A percentile compares a stretch with the other conserved stretches of the same genome.
Evolutionary conservation across 2,888 invertebrate species (phyloP).

Genomic region (Microplitis deprimator): DNA sequence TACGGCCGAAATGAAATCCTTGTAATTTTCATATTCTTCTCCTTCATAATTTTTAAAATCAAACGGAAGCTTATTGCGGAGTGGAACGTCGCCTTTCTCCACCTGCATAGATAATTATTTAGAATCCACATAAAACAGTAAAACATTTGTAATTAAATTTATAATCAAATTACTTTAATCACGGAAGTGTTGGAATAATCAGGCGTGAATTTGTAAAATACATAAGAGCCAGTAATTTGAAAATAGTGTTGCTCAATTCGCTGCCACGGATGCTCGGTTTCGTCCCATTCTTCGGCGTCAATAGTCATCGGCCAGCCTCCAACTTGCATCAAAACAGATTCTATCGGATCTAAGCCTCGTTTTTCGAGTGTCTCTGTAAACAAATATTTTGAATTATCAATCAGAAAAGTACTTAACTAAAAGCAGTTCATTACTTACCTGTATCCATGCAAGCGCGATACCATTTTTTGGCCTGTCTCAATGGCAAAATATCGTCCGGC

Average conservation of each 20-base stretch:
- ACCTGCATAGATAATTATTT: constrained; percentile 8
- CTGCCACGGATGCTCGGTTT: constrained; percentile 45
- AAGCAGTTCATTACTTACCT: not conserved
- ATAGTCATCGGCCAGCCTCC: constrained; percentile 53
- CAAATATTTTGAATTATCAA: too few species aligned
- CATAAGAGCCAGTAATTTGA: constrained; percentile 39
- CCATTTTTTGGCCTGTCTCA: constrained; percentile 49
- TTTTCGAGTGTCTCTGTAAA: constrained; percentile 71
- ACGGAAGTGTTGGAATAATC: not conserved
- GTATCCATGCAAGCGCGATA: constrained; percentile 48
- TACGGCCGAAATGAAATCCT: constrained; percentile 44
- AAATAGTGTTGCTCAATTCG: constrained; percentile 48
- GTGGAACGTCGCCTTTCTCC: constrained; percentile 18
- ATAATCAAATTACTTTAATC: not conserved
- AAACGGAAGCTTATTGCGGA: constrained; percentile 30
- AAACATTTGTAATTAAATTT: not conserved
- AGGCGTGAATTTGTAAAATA: constrained; percentile 26
- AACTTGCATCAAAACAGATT: constrained; percentile 70
- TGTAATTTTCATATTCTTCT: constrained; percentile 45
- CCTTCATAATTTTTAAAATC: constrained; percentile 41
- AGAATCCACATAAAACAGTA: not conserved
- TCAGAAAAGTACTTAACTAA: too few species aligned
- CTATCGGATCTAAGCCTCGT: constrained; percentile 76
- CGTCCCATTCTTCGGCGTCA: constrained; percentile 39
- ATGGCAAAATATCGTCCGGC: constrained; percentile 42